Percentiles rank a stretch among this genome's conserved stretches.
Evolutionary conservation across 2,888 invertebrate species (phyloP).

Genomic region (Escarpia spicata): DNA sequence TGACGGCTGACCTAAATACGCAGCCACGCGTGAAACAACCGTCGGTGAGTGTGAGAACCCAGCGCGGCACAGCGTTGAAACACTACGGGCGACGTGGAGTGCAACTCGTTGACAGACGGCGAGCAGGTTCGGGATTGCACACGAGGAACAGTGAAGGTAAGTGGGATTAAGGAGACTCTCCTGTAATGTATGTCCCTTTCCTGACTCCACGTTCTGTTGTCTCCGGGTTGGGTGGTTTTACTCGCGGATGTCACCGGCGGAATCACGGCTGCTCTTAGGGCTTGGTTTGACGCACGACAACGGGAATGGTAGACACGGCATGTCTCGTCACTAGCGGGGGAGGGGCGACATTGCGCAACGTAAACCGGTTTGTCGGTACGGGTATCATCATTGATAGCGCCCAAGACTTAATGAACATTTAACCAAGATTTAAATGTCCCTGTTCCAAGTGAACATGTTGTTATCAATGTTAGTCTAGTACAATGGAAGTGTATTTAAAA

Average conservation of each 20-base stretch:
- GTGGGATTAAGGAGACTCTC: neutral
- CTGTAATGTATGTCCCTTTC: neutral
- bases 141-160: neutral
- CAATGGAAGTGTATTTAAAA: neutral
- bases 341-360: neutral
- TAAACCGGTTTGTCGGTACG: neutral
- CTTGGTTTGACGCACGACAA: neutral
- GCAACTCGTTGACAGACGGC: neutral
- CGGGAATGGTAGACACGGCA: neutral
- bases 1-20: slow-evolving; percentile 1
- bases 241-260: neutral
- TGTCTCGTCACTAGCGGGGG: neutral
- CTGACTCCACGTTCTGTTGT: neutral
- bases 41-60: neutral
- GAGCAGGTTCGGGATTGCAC: neutral
- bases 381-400: neutral
- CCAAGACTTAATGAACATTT: neutral
- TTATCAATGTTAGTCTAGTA: neutral
- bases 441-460: neutral
- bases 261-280: neutral
- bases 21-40: neutral
- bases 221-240: neutral
- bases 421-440: neutral
- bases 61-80: neutral
- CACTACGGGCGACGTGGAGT: neutral